Evolutionary conservation across 92 coral and sea anemone genomes (phyloP).

Genomic region (Palythoa caribaeorum): DNA sequence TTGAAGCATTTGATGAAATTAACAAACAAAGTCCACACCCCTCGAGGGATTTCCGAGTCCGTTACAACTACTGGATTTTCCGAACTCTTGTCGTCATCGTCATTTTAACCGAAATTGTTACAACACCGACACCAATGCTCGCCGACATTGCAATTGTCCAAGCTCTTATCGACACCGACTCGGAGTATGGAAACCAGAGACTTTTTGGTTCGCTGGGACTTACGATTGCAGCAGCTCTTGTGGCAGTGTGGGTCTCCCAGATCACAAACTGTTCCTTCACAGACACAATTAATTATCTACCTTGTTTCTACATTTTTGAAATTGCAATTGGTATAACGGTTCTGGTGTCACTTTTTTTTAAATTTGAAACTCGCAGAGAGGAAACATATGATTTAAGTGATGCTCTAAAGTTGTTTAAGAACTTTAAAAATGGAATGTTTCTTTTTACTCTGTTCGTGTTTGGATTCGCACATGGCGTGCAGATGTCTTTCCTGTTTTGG

Average conservation of each 20-base stretch:
- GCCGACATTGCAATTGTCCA: conserved; percentile 86
- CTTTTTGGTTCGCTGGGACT: conserved; percentile 85
- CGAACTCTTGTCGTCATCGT: conserved; percentile 76
- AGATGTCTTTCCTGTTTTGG: conserved; percentile 85
- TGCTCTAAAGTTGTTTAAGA: conserved; percentile 72
- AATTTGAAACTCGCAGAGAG: conserved; percentile 63
- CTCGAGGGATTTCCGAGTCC: conserved; percentile 70
- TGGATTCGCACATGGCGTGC: conserved; percentile 83
- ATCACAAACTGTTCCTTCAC: conserved; percentile 69
- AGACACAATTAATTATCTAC: conserved; percentile 81
- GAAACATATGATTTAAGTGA: conserved; percentile 52
- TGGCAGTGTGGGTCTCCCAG: conserved; percentile 77
- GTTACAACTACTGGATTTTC: conserved; percentile 80
- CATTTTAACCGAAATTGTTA: conserved; percentile 84
- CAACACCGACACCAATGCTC: conserved; percentile 90
- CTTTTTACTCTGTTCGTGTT: conserved; percentile 74
- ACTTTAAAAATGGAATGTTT: conserved; percentile 77
- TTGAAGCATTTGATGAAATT: conserved; percentile 41
- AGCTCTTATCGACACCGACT: conserved; percentile 78
- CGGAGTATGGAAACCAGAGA: conserved; percentile 84
- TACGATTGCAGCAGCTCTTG: conserved; percentile 75
- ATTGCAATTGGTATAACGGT: conserved; percentile 84
- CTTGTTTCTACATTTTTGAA: conserved; percentile 83
- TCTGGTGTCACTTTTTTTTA: conserved; percentile 75
- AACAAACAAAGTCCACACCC: conserved; percentile 69